Evolutionary conservation across 2,797 vertebrate genomes (phyloP), one percentile per base, ranked within the genome.

Genomic region (Oryzias dopingdopingensis): DNA sequence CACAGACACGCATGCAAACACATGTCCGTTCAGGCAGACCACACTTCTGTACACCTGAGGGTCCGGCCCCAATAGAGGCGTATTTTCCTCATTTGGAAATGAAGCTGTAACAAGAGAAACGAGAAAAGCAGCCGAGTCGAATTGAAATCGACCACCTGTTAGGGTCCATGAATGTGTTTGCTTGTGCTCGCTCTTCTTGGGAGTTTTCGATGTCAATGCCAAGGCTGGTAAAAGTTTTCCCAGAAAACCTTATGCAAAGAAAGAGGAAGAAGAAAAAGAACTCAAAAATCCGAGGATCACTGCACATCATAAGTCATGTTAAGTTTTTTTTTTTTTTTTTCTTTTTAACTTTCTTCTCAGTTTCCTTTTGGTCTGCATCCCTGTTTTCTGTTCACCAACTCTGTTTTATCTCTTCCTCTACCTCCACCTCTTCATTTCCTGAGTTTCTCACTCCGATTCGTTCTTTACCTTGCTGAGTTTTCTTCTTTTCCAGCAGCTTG

Each of bases 81-180:
- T 67, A 65, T 68, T 74, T 71, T 67, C 58, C 37, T 74, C 56
- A 48, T 57, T 65, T 72, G 68, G 42, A 69, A 74, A 69, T 43
- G 51, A 59, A 51, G 64, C 52, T 44, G 42, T 45, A 53, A 70
- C 55, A 52, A 63, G 58, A 68, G 70, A 76, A 79, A 72, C 62
- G 71, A 67, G 57, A 59, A 78, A 75, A 63, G 32, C 56, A 69
- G 67, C 53, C 52, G 56, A 50, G 42, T 58, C 70, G 86, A 83
- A 86, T 85, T 84, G 82, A 88, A 86, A 89, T 83, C 80, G 79
- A 83, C 83, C 83, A 85, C 82, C 86, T 82, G 86, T 81, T 72
- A 73, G 76, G 71, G 76, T 61, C 45, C 60, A 59, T 37, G 43
- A 47, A 43, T 16, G 47, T 24, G 24, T 32, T 6, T 2, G 44